Percentiles rank a stretch among this genome's conserved stretches.
These are phyloP conservation scores for Hemaris fuciformis DNA, from an alignment of 2,888 invertebrate species.

Conservation along the genomic window DNA sequence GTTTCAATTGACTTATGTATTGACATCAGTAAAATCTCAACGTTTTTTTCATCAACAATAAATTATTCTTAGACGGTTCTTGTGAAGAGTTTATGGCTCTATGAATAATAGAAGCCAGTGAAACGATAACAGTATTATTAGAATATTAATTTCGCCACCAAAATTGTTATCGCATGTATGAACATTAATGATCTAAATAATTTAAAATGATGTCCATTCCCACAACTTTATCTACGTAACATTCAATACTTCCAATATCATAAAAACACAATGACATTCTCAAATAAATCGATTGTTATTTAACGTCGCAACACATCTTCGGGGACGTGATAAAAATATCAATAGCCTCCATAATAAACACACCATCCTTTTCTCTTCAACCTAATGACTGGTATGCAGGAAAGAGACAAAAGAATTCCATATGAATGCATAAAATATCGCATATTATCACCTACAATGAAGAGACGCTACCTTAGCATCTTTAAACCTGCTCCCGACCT, in stretches of 20 bases:
- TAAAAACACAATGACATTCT: neutral
- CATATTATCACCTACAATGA: conserved; percentile 14
- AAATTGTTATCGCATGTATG: too few species aligned
- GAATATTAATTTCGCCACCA: too few species aligned
- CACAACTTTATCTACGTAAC: neutral
- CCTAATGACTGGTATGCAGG: neutral
- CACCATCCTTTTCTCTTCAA: neutral
- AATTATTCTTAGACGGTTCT: too few species aligned
- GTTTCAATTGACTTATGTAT: too few species aligned
- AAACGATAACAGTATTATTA: too few species aligned
- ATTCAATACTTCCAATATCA: neutral
- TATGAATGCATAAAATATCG: conserved; percentile 13
- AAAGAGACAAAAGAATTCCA: neutral
- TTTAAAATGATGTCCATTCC: neutral
- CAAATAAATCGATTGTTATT: conserved; percentile 7
- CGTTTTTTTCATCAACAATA: too few species aligned
- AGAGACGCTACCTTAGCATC: conserved; percentile 13
- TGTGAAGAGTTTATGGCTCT: too few species aligned
- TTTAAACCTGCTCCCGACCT: conserved; percentile 42
- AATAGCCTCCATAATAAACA: neutral
- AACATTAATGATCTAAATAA: too few species aligned
- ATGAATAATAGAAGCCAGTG: too few species aligned
- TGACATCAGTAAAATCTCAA: too few species aligned
- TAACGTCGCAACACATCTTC: conserved; percentile 2
- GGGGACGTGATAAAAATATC: conserved; percentile 6